These are phyloP conservation scores for Meganola albula DNA, from an alignment of 2,888 invertebrate species.

Conservation along the genomic window DNA sequence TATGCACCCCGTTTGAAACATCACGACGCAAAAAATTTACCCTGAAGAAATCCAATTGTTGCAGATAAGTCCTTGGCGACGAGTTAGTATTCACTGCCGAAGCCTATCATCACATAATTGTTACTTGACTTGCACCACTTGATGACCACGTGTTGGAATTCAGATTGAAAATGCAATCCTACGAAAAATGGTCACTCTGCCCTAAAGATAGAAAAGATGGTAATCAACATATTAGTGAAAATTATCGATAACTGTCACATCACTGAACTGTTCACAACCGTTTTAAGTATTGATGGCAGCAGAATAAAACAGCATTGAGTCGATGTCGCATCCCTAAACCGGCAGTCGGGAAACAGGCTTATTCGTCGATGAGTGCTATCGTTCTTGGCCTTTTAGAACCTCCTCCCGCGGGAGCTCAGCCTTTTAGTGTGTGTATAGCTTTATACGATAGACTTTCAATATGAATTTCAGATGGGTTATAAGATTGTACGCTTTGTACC, in stretches of 20 bases:
- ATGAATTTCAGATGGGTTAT: constrained; percentile 74
- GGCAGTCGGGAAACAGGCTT: constrained; percentile 74
- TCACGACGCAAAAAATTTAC: too few relatives aligned
- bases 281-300: constrained; percentile 75
- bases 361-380: constrained; percentile 74
- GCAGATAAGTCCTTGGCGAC: too few relatives aligned
- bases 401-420: constrained; percentile 64
- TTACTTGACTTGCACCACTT: too few relatives aligned
- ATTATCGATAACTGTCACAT: constrained; percentile 32
- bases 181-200: too few relatives aligned
- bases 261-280: constrained; percentile 58
- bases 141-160: too few relatives aligned
- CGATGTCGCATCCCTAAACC: constrained; percentile 72
- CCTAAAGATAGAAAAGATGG: too few relatives aligned
- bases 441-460: constrained; percentile 69
- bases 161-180: too few relatives aligned
- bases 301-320: constrained; percentile 75
- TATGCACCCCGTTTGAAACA: too few relatives aligned
- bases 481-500: constrained; percentile 59
- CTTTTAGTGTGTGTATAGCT: constrained; percentile 70
- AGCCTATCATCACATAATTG: too few relatives aligned
- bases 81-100: too few relatives aligned
- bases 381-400: constrained; percentile 61
- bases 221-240: too few relatives aligned
- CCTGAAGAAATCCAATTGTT: too few relatives aligned